Evolutionary conservation across 2,797 vertebrate genomes (phyloP), one percentile per base, ranked within the genome.

Genomic region (Siniperca scherzeri): DNA sequence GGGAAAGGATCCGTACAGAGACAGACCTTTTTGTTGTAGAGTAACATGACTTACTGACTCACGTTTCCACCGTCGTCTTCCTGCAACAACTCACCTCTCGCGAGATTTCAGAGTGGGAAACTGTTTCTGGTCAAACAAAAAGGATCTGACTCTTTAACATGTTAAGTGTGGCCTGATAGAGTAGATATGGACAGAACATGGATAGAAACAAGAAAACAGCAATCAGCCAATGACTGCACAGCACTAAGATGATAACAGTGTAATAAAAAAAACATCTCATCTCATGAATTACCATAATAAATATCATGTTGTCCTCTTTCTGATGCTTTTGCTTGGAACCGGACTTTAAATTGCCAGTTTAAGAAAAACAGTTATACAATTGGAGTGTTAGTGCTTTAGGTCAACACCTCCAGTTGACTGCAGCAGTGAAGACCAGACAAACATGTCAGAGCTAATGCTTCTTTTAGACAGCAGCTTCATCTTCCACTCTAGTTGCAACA

Each of bases 391-490:
- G 19, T 11, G 5, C 22, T 38, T 11, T 27, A 53, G 38, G 38
- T 40, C 27, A 30, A 33, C 56, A 46, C 19, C 22, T 55, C 27
- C 19, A 11, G 3, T 10, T n/a, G n/a, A n/a, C 27, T 46, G 46
- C 46, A 50, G n/a, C 19, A 66, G 59, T 65, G 66, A 50, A 44
- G 59, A 70, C 52, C 44, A 44, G 59, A 56, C 42, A 57, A 61
- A 71, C 53, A 44, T 21, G 36, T 48, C n/a, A 84, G 70, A 78
- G 75, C 70, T 68, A 55, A 86, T 40, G 33, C 30, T 69, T 53
- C 17, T 66, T 42, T 79, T 9, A 70, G 66, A 74, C 46, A 42
- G 40, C 75, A 57, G 40, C 33, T 69, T 73, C 21, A 40, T 76
- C 62, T 65, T 71, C 62, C 56, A 56, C 53, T 59, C 46, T 38